Base-by-base conservation (phyloP, 2,888 invertebrate genomes). In the Allophyes oxyacanthae region DNA sequence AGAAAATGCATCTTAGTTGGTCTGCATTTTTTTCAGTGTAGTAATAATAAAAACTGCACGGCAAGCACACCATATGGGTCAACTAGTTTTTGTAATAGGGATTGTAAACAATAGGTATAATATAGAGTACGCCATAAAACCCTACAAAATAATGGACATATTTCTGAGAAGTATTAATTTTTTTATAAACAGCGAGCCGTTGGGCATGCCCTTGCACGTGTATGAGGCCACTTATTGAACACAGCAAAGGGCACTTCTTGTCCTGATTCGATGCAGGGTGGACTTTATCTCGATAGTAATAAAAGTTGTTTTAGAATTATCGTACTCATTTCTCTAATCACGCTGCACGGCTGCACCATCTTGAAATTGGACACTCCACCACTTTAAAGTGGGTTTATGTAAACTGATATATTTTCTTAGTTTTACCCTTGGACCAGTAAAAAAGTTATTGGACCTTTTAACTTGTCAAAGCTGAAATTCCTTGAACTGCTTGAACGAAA, bases 381-480 rank as follows among this genome's bases (percentile, higher is more conserved):
- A n/a, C n/a, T 10, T 25, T 6, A 0, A 61, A 63, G 32, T 48
- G 38, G 4, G 20, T 20, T 1, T 0, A 28, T 26, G 48, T 42
- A 32, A 63, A 30, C 15, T 53, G 13, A 34, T 45, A 49, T 68
- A n/a, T n/a, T n/a, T n/a, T n/a, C n/a, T n/a, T n/a, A n/a, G n/a
- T n/a, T n/a, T n/a, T n/a, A n/a, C n/a, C n/a, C n/a, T n/a, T n/a
- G n/a, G n/a, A n/a, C n/a, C n/a, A n/a, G n/a, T n/a, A n/a, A n/a
- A n/a, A n/a, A n/a, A n/a, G n/a, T n/a, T n/a, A n/a, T n/a, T n/a
- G n/a, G n/a, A n/a, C n/a, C n/a, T 41, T 13, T 37, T 9, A 26
- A 54, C 11, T 38, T 38, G 13, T 41, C 25, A 2, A 37, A 54
- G 33, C 48, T 53, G 0, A 38, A 54, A 63, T 40, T 48, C 13